Conservation (phyloP, 2,888 invertebrate genomes). For the Rhagium mordax region DNA sequence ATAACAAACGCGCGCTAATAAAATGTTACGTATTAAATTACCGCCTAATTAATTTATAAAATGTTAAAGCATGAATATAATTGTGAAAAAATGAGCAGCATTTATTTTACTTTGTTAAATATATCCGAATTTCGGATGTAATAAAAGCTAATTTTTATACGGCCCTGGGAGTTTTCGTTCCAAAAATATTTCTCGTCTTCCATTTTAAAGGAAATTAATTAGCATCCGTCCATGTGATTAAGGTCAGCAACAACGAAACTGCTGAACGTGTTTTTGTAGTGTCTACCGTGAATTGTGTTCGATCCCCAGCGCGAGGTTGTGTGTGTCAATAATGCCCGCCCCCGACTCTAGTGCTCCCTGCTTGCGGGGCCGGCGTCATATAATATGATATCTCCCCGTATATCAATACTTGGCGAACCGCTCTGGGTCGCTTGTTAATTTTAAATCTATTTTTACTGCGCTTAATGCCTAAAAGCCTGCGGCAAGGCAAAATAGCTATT, state of each 20-base stretch:
- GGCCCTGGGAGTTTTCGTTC: no score
- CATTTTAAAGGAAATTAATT: no score
- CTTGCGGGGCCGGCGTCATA: background rate
- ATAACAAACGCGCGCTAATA: conserved; percentile 16
- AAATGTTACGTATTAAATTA: conserved; percentile 5
- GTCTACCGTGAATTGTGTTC: no score
- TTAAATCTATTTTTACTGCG: conserved; percentile 61
- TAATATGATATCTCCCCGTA: background rate
- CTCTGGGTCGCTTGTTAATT: conserved; percentile 56
- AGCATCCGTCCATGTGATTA: no score
- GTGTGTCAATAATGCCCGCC: no score
- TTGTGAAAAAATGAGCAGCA: conserved; percentile 2
- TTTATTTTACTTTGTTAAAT: conserved; percentile 6
- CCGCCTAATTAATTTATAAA: conserved; percentile 12
- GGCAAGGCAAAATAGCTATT: conserved; percentile 68
- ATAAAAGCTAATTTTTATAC: no score
- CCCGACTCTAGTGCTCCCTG: background rate
- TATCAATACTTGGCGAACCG: conserved; percentile 9
- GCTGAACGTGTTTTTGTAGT: no score
- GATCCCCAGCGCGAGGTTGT: no score
- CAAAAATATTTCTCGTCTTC: no score
- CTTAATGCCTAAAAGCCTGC: conserved; percentile 54
- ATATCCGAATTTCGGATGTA: background rate
- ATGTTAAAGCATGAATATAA: conserved; percentile 2
- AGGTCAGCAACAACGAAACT: no score